Evolutionary conservation across 2,888 invertebrate genomes (phyloP), one percentile per base, ranked within the genome.

Genomic region (Theodoxus fluviatilis): DNA sequence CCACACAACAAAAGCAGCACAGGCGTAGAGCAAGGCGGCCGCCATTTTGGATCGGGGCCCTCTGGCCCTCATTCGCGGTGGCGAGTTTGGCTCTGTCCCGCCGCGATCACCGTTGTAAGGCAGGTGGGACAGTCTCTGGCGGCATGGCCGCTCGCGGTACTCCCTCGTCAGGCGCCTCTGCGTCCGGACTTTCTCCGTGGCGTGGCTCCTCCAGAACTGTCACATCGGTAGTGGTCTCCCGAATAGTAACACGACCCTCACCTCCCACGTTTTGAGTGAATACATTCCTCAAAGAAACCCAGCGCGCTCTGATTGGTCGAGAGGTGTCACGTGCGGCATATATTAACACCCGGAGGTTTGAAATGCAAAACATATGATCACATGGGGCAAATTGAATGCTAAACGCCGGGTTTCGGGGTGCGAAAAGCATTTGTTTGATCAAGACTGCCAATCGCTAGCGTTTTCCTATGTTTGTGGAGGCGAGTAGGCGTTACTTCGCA

Each of bases 21-120:
- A 78, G 74, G 80, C 78, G 77, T 76, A 80, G 76, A 79, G 79
- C 76, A 80, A 79, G 77, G 80, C 78, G 72, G 82, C 82, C 81
- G 83, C 83, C 83, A 83, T 83, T 75, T 82, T 81, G 78, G 81
- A 75, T 80, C 74, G 71, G 74, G 75, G 61, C 57, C 61, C 67
- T n/a, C n/a, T n/a, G n/a, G n/a, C n/a, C n/a, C n/a, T n/a, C n/a
- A n/a, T n/a, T n/a, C n/a, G n/a, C n/a, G n/a, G n/a, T n/a, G n/a
- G n/a, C n/a, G n/a, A n/a, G n/a, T n/a, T n/a, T n/a, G n/a, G n/a
- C n/a, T n/a, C n/a, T n/a, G n/a, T n/a, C n/a, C n/a, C n/a, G n/a
- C n/a, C n/a, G n/a, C n/a, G n/a, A n/a, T n/a, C n/a, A n/a, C n/a
- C n/a, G n/a, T n/a, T n/a, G n/a, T n/a, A n/a, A n/a, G n/a, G n/a